These are phyloP conservation scores for Diglossa brunneiventris DNA, from an alignment of 2,113 vertebrate genomes.

Conservation along the genomic window DNA sequence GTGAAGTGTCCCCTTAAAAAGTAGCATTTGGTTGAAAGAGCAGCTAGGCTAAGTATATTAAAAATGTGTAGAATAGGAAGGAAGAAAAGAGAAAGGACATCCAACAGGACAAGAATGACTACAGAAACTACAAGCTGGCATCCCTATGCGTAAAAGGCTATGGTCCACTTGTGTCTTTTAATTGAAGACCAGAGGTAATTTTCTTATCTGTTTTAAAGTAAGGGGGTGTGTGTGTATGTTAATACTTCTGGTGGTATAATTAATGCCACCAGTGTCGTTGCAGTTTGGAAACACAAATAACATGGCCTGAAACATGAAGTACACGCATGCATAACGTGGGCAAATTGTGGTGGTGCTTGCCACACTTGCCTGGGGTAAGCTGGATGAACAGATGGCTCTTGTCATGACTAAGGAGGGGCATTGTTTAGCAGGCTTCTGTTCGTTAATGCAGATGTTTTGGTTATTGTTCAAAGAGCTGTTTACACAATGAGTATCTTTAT, in stretches of 20 bases:
- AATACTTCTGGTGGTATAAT: background rate
- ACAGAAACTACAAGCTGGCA: accelerated
- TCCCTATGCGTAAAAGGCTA: accelerated
- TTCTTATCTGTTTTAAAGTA: background rate
- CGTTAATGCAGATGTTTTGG: background rate
- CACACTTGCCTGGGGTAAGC: background rate
- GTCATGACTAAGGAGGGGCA: background rate
- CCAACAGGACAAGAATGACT: background rate
- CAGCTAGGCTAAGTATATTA: background rate
- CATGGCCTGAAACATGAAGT: background rate
- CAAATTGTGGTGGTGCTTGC: background rate
- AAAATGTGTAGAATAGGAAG: background rate
- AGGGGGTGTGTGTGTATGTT: background rate
- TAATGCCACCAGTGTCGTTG: background rate
- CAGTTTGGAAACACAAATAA: background rate
- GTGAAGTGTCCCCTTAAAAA: accelerated
- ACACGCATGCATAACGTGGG: background rate
- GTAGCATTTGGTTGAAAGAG: background rate
- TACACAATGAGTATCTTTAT: background rate
- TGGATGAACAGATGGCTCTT: constrained; percentile 6
- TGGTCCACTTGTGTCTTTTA: accelerated
- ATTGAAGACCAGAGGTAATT: background rate
- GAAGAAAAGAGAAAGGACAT: background rate
- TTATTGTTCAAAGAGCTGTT: background rate
- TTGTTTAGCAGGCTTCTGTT: background rate